Evolutionary conservation across 2,797 vertebrate species (phyloP), one percentile per base, ranked within the genome.

Genomic region (Labeo calbasu): DNA sequence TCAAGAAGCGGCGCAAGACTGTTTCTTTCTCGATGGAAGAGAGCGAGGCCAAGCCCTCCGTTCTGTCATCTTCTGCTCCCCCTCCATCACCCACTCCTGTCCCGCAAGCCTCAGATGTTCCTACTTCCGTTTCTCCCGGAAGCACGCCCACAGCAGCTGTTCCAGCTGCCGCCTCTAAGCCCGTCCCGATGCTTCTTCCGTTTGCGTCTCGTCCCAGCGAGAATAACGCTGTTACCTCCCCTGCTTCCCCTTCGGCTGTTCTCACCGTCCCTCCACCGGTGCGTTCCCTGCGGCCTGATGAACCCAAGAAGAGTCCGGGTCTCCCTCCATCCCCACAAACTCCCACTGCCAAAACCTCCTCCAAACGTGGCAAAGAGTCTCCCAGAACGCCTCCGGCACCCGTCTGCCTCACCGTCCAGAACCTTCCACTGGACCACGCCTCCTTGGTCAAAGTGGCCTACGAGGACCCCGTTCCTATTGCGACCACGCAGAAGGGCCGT

Each of bases 1-100:
- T 97, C 83, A 97, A 97, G 90, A 98, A 97, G 86, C 96, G 96
- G 57, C 94, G 96, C 88, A 98, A 98, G 94, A 98, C 96, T 0
- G 96, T 98, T 77, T 97, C 97, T 0, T 98, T 97, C 90, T 96
- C 95, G 57, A 94, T 94, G 0, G 86, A 93, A 10, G 95, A 96
- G 40, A 93, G 91, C 40, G 94, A 95, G 59, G 71, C 86, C 82
- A 94, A 94, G 72, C 69, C 78, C 0, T 84, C 84, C 9, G n/a
- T 87, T 46, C 78, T 15, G 23, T 14, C 63, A 10, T 40, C 87
- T 0, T 1, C 84, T 5, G 81, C 55, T 15, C 87, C 91, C 0
- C 90, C 93, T 25, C 88, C 86, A 0, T 86, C 91, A 8, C 76
- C 86, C 32, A 91, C 84, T 72, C 92, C 90, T 81, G 21, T 81